Conservation (phyloP, 1,140 invertebrate genomes). For the Zaprionus africanus region DNA sequence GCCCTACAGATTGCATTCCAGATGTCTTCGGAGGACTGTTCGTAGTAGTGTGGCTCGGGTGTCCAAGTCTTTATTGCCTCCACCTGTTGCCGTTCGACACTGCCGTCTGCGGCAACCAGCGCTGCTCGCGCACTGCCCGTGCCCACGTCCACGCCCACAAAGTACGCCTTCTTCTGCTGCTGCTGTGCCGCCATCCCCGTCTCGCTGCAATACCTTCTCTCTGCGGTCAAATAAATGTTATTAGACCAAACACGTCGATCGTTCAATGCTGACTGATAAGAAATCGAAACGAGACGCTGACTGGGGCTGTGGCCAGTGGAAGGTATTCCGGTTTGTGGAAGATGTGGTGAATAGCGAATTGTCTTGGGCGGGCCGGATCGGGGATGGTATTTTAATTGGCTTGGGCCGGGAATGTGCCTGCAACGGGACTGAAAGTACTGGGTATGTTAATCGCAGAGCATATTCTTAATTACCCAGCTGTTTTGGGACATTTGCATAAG, state of each 20-base stretch:
- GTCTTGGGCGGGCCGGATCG: not conserved
- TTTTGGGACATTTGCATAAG: not conserved
- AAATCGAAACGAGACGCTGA: constrained; percentile 37
- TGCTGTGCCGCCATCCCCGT: constrained; percentile 34
- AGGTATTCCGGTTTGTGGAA: constrained; percentile 10
- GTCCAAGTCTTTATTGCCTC: constrained; percentile 91
- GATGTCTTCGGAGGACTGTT: constrained; percentile 97
- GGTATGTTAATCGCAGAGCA: not conserved
- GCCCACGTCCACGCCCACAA: constrained; percentile 97
- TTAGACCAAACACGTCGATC: constrained; percentile 51
- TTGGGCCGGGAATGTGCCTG: not conserved
- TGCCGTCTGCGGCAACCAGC: constrained; percentile 89
- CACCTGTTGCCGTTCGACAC: constrained; percentile 87
- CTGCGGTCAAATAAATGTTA: constrained; percentile 79
- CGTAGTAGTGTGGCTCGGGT: constrained; percentile 91
- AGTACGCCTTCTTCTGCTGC: constrained; percentile 85
- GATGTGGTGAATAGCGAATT: constrained; percentile 5
- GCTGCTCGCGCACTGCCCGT: constrained; percentile 95
- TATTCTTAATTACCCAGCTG: not conserved
- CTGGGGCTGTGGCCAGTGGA: constrained; percentile 1
- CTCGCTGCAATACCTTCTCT: constrained; percentile 11
- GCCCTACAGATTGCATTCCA: constrained; percentile 88
- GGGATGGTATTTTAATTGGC: not conserved
- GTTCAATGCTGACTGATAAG: constrained; percentile 62
- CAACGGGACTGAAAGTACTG: constrained; percentile 13